These are phyloP conservation scores for Leptinotarsa juncta DNA, from an alignment of 2,888 invertebrate species.

Conservation along the genomic window DNA sequence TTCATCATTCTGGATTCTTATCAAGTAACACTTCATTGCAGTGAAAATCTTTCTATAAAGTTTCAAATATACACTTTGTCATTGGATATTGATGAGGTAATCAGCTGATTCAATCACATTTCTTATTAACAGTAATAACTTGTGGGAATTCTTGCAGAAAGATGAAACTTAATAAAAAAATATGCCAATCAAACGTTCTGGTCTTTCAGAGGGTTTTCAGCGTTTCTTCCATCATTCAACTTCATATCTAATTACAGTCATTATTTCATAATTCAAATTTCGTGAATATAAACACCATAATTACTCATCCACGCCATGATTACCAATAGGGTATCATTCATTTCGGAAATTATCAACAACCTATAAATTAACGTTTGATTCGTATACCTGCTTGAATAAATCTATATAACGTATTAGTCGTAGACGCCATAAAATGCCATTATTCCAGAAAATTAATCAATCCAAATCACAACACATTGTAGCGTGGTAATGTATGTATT, in stretches of 20 bases:
- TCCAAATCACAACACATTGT: slow-evolving; percentile 30
- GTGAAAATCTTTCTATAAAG: too few species aligned
- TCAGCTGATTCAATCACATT: too few species aligned
- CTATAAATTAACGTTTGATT: slow-evolving; percentile 31
- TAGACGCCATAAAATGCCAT: slow-evolving; percentile 16
- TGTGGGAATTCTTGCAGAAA: too few species aligned
- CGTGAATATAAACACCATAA: slow-evolving; percentile 4
- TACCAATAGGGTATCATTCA: slow-evolving; percentile 21
- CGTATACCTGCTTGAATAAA: slow-evolving; percentile 29
- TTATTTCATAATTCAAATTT: slow-evolving; percentile 5
- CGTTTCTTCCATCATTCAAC: not conserved
- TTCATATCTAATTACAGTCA: not conserved
- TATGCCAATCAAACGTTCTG: too few species aligned
- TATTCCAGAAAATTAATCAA: slow-evolving; percentile 24
- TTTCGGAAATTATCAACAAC: slow-evolving; percentile 19
- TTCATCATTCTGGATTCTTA: too few species aligned
- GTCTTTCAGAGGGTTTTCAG: too few species aligned
- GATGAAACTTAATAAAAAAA: too few species aligned
- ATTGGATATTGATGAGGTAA: too few species aligned
- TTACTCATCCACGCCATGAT: slow-evolving; percentile 13
- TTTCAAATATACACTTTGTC: too few species aligned
- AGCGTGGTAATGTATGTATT: slow-evolving; percentile 28
- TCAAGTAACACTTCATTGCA: too few species aligned
- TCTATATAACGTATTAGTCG: slow-evolving; percentile 24
- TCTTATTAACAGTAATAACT: too few species aligned